Evolutionary conservation across 2,113 vertebrate genomes (phyloP), one percentile per base, ranked within the genome.

Genomic region (Pelusios castaneus): DNA sequence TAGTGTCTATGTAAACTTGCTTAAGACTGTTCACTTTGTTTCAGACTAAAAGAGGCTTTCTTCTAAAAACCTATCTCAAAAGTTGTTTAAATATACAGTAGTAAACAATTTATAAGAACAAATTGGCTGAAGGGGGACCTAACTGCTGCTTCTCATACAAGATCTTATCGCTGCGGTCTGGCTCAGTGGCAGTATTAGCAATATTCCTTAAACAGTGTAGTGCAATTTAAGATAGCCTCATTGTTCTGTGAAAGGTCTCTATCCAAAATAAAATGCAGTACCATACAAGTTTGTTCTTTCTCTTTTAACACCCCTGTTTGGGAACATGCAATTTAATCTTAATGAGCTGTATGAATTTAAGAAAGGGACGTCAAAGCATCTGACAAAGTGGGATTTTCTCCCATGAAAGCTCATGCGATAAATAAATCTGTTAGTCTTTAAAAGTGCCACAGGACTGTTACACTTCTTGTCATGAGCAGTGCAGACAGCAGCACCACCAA

Each of bases 41-140:
- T 86, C 55, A n/a, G 58, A 63, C 27, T 88, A 76, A 89, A 82
- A 47, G 67, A 76, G 8, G 13, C 17, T 38, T 86, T 85, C 51
- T 52, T 52, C 51, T 52, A 52, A 93, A 89, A 91, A 38, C 27
- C 89, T 25, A 56, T 49, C 54, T 92, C 88, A 93, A 94, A 90
- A 31, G 25, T 5, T 89, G 70, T 89, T 96, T 89, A 85, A 5
- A 91, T 91, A 81, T 73, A 89, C 43, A 89, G 17, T 0, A 85
- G 49, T 73, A 94, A 96, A 93, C 29, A 80, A 76, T 84, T 95
- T 87, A 90, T 73, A 80, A 73, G 38, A 97, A 80, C 47, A 87
- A 91, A 88, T 27, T 56, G 29, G 12, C 54, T 89, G 63, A 80
- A 96, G 87, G 80, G 87, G 29, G 60, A 85, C 22, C 43, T 80